Evolutionary conservation across 2,113 vertebrate species (phyloP).

Genomic region (Panthera uncia): DNA sequence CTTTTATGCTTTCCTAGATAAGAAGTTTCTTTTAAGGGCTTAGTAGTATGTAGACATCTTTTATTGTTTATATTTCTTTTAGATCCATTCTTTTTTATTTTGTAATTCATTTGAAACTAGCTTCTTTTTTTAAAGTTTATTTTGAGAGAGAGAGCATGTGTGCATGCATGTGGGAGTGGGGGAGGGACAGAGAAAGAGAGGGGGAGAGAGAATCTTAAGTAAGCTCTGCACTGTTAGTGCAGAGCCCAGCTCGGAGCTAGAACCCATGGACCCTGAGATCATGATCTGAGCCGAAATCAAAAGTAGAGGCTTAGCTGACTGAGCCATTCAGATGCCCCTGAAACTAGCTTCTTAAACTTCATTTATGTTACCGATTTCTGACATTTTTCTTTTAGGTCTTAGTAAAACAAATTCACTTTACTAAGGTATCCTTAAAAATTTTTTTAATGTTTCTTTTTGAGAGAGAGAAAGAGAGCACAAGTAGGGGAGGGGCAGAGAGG

Average conservation of each 20-base stretch:
- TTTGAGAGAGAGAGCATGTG: too few relatives aligned
- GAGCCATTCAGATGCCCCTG: neutral
- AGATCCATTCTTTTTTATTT: slow-evolving; percentile 6
- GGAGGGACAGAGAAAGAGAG: neutral
- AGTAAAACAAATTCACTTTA: neutral
- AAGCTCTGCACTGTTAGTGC: neutral
- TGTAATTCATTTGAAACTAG: slow-evolving; percentile 27
- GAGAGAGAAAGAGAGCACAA: too few relatives aligned
- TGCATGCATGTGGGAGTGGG: too few relatives aligned
- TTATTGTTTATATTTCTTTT: neutral
- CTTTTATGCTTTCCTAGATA: slow-evolving; percentile 7
- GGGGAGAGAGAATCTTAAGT: neutral
- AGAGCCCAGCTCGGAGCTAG: too few relatives aligned
- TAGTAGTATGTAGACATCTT: neutral
- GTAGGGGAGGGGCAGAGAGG: too few relatives aligned
- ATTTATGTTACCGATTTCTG: slow-evolving; percentile 30
- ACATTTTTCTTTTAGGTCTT: slow-evolving; percentile 16
- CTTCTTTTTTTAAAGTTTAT: neutral
- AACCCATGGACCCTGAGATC: neutral
- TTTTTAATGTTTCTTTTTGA: too few relatives aligned
- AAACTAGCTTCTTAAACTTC: slow-evolving; percentile 29
- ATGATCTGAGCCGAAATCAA: neutral
- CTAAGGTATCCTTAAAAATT: neutral
- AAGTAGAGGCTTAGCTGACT: neutral
- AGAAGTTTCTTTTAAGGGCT: slow-evolving; percentile 12